Percentiles rank a stretch among this genome's conserved stretches.
phyloP scores from a whole-genome alignment of 1,140 invertebrate species.

The Ladona fulva region DNA sequence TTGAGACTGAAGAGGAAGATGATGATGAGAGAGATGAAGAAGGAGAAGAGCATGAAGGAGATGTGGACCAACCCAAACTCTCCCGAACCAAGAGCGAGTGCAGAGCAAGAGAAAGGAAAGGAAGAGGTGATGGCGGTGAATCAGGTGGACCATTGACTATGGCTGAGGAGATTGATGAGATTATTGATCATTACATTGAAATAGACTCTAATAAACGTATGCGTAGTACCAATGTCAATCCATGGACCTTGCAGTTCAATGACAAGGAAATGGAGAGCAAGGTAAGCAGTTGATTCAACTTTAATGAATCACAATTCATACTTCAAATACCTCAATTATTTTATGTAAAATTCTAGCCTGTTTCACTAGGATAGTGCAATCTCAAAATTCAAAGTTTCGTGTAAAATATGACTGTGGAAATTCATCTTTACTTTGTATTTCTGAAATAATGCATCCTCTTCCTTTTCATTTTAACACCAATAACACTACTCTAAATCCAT shows the following conservation, averaged over 20 bases:
- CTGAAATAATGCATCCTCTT: too few relatives aligned
- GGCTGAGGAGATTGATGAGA: conserved; percentile 69
- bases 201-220: conserved; percentile 88
- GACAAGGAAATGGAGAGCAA: conserved; percentile 59
- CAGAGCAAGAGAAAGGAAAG: conserved; percentile 34
- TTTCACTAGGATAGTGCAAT: too few relatives aligned
- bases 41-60: background rate
- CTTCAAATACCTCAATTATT: too few relatives aligned
- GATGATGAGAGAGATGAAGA: conserved; percentile 25
- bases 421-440: too few relatives aligned
- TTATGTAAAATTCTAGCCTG: too few relatives aligned
- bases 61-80: background rate
- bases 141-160: conserved; percentile 20
- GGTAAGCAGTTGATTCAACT: conserved; percentile 35
- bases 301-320: background rate
- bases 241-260: conserved; percentile 78
- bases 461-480: too few relatives aligned
- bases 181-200: conserved; percentile 83
- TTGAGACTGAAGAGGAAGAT: conserved; percentile 37
- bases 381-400: too few relatives aligned
- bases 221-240: conserved; percentile 74
- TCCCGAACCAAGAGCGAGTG: conserved; percentile 35
- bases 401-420: too few relatives aligned
- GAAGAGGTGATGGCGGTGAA: background rate
- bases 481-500: too few relatives aligned